phyloP scores from a whole-genome alignment of 1,140 invertebrate species.

The Portunus trituberculatus region DNA sequence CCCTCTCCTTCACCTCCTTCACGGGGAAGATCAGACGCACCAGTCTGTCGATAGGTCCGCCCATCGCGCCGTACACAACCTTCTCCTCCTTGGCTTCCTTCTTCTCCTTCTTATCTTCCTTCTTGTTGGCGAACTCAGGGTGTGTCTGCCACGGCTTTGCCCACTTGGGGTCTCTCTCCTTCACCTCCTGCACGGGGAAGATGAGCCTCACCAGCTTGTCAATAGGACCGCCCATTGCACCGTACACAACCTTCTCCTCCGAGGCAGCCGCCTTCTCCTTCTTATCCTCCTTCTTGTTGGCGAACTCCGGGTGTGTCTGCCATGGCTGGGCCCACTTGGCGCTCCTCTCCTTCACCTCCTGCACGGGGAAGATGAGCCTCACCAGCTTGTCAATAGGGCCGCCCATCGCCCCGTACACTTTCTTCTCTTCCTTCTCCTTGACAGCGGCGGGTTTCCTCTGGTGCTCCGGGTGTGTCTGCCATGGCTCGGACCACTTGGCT shows the following conservation, averaged over 20 bases:
- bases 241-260: background rate
- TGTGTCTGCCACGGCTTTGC: constrained; percentile 72
- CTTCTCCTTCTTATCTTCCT: background rate
- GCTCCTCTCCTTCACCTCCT: constrained; percentile 50
- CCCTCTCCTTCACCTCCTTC: background rate
- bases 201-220: constrained; percentile 40
- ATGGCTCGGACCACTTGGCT: constrained; percentile 61
- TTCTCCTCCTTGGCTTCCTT: background rate
- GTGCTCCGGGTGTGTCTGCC: constrained; percentile 63
- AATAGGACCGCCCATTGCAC: constrained; percentile 24
- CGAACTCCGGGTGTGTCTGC: constrained; percentile 67
- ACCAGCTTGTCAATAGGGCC: constrained; percentile 54
- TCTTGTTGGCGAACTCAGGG: constrained; percentile 42
- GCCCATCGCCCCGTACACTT: background rate
- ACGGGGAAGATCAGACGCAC: constrained; percentile 7
- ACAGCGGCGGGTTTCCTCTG: background rate
- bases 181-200: constrained; percentile 11
- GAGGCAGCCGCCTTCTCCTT: background rate
- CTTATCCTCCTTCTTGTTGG: background rate
- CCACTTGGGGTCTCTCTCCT: constrained; percentile 68
- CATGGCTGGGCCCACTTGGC: constrained; percentile 72
- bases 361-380: constrained; percentile 28
- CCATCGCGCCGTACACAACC: background rate
- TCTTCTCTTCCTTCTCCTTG: background rate
- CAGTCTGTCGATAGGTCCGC: constrained; percentile 32